A percentile compares a stretch with the other conserved stretches of the same genome.
Conservation (phyloP, 2,113 vertebrate genomes). For the Promerops cafer region DNA sequence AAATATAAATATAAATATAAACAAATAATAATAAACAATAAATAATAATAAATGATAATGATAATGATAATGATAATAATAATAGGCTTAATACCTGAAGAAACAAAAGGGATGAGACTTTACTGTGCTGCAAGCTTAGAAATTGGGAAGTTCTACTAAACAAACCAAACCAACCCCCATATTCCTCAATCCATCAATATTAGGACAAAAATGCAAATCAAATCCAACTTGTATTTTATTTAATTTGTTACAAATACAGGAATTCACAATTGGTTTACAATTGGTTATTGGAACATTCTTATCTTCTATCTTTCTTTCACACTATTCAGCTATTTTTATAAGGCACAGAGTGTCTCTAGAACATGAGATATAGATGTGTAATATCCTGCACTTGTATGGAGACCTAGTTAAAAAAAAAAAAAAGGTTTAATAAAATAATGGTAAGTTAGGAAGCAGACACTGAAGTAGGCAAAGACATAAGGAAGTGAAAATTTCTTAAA, state of each 20-base stretch:
- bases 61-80: no score
- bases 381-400: not conserved
- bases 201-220: not conserved
- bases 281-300: not conserved
- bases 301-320: not conserved
- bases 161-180: accelerated
- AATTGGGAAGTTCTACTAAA: not conserved
- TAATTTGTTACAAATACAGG: not conserved
- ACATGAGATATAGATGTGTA: not conserved
- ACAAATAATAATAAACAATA: no score
- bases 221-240: not conserved
- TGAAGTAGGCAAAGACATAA: not conserved
- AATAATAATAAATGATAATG: no score
- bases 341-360: not conserved
- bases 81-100: not conserved
- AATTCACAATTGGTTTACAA: not conserved
- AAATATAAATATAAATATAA: no score
- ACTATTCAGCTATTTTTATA: not conserved
- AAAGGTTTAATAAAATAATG: not conserved
- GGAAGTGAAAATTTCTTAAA: not conserved
- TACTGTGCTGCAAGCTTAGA: not conserved
- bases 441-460: not conserved
- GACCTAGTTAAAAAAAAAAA: not conserved
- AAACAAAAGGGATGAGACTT: not conserved
- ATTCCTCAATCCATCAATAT: not conserved